Conservation (phyloP, 2,888 invertebrate genomes). For the Synanthedon vespiformis region DNA sequence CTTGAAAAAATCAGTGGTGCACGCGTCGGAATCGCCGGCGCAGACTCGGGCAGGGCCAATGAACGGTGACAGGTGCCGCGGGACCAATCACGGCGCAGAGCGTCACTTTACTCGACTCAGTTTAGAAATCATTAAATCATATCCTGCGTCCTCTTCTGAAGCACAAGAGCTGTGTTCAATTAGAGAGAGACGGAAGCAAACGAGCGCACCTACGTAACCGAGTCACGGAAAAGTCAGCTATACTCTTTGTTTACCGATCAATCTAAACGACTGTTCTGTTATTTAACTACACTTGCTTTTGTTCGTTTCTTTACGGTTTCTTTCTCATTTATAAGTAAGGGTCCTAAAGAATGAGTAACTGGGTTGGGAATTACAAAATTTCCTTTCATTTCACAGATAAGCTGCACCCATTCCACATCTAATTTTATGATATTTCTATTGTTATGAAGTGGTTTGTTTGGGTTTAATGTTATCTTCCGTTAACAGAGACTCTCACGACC, state of each 20-base stretch:
- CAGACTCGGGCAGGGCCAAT: slow-evolving; percentile 57
- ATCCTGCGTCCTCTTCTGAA: slow-evolving; percentile 31
- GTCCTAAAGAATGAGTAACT: slow-evolving; percentile 5
- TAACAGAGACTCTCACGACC: too few species aligned
- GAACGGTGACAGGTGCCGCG: slow-evolving; percentile 57
- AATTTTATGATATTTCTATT: too few species aligned
- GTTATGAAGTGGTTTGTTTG: too few species aligned
- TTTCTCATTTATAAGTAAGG: slow-evolving; percentile 14
- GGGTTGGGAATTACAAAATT: slow-evolving; percentile 3
- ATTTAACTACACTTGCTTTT: background rate
- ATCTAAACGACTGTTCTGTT: slow-evolving; percentile 17
- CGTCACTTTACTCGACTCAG: slow-evolving; percentile 33
- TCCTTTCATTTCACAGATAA: too few species aligned
- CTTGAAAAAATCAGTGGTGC: slow-evolving; percentile 33
- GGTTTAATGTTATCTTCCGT: too few species aligned
- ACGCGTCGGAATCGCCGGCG: slow-evolving; percentile 33
- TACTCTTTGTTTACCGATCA: slow-evolving; percentile 33
- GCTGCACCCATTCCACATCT: too few species aligned
- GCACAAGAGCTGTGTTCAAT: background rate
- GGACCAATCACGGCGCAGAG: slow-evolving; percentile 39
- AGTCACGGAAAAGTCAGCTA: slow-evolving; percentile 15
- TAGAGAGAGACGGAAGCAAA: background rate
- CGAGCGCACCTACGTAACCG: slow-evolving; percentile 1
- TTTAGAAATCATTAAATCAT: slow-evolving; percentile 36
- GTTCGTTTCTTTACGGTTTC: too few species aligned